Percentiles rank a stretch among this genome's conserved stretches.
phyloP scores from a whole-genome alignment of 2,797 vertebrate species.

The Philypnodon macrostomus region DNA sequence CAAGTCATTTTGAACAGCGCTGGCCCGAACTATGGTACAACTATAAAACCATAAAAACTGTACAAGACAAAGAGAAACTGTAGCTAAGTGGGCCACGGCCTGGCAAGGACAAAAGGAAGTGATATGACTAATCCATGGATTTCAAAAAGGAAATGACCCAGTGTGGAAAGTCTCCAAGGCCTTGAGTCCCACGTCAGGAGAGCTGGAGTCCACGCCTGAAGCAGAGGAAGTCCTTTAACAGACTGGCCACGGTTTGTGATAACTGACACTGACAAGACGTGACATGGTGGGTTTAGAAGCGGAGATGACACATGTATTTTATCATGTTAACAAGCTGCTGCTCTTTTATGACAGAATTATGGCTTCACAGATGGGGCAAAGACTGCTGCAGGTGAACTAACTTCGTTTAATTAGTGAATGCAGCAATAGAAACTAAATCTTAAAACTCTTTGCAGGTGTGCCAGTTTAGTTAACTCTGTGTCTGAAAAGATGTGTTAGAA shows the following conservation, averaged over 20 bases:
- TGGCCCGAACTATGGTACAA: conserved; percentile 44
- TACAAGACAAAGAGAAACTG: conserved; percentile 40
- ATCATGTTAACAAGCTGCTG: neutral
- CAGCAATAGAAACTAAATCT: neutral
- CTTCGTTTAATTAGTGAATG: neutral
- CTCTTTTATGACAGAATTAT: no score
- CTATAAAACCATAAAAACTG: conserved; percentile 31
- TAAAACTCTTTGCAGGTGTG: neutral
- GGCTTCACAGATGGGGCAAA: no score
- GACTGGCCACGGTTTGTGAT: conserved; percentile 30
- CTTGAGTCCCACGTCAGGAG: conserved; percentile 58
- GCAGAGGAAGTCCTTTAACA: conserved; percentile 48
- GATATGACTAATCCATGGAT: conserved; percentile 70
- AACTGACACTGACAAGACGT: conserved; percentile 20
- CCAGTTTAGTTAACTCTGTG: conserved; percentile 13
- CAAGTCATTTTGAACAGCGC: conserved; percentile 35
- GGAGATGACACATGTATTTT: neutral
- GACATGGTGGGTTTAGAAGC: conserved; percentile 19
- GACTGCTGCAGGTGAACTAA: neutral
- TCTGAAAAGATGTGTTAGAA: conserved; percentile 4
- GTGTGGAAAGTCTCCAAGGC: conserved; percentile 64
- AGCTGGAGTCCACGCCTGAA: conserved; percentile 42
- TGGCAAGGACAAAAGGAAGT: conserved; percentile 70
- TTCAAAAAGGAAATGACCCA: conserved; percentile 72
- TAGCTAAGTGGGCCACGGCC: conserved; percentile 50